Conservation (phyloP, 1,140 invertebrate species). For the Drosophila prosaltans region DNA sequence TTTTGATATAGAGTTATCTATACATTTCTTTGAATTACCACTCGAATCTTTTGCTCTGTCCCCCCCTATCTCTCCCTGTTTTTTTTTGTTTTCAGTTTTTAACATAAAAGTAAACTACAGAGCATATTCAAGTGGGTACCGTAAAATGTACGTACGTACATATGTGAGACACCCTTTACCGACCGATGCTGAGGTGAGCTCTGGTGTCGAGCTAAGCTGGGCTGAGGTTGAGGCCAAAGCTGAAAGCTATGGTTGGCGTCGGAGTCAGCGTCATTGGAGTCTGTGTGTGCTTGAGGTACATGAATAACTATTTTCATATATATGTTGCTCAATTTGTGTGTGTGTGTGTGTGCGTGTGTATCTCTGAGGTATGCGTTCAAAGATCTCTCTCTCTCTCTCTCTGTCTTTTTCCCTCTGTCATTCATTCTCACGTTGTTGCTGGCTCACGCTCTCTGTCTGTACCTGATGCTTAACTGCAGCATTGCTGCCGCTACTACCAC, state of each 20-base stretch:
- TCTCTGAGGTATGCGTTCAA: slow-evolving; percentile 29
- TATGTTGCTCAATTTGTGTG: slow-evolving; percentile 7
- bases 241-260: slow-evolving; percentile 11
- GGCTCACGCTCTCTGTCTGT: slow-evolving; percentile 38
- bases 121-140: slow-evolving; percentile 6
- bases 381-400: slow-evolving; percentile 14
- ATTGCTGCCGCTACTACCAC: slow-evolving; percentile 53
- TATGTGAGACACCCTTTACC: slow-evolving; percentile 8
- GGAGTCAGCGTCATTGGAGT: slow-evolving; percentile 55
- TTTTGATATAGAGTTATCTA: slow-evolving; percentile 8
- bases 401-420: background rate
- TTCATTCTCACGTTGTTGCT: slow-evolving; percentile 16
- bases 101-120: background rate
- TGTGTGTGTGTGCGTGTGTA: slow-evolving; percentile 33
- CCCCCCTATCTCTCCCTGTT: background rate
- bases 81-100: background rate
- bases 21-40: slow-evolving; percentile 2
- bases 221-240: slow-evolving; percentile 43
- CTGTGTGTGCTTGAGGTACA: slow-evolving; percentile 62
- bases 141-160: slow-evolving; percentile 9
- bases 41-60: background rate
- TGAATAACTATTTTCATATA: slow-evolving; percentile 71
- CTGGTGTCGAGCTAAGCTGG: slow-evolving; percentile 52
- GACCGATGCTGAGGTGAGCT: slow-evolving; percentile 15
- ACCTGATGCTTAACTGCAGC: slow-evolving; percentile 59